These are phyloP conservation scores for Habrosyne pyritoides DNA, from an alignment of 2,888 invertebrate genomes.

Conservation along the genomic window DNA sequence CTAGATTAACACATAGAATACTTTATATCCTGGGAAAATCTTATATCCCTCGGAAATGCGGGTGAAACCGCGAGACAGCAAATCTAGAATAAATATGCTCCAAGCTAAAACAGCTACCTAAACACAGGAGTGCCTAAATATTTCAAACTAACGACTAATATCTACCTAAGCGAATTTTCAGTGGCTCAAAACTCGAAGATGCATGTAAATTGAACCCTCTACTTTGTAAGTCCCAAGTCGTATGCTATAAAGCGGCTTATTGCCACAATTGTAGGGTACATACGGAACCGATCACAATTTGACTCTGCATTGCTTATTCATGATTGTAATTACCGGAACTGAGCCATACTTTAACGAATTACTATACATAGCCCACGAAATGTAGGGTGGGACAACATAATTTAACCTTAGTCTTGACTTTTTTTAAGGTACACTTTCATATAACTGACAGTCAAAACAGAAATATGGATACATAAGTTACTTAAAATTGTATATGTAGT, in stretches of 20 bases:
- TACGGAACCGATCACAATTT: conserved; percentile 46
- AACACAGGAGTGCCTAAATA: too few relatives aligned
- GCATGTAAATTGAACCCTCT: too few relatives aligned
- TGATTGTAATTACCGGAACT: conserved; percentile 65
- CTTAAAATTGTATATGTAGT: too few relatives aligned
- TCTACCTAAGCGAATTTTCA: too few relatives aligned
- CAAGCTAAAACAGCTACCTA: too few relatives aligned
- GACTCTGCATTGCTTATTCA: conserved; percentile 69
- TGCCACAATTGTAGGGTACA: conserved; percentile 9
- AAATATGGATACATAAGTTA: not conserved
- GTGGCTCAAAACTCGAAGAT: too few relatives aligned
- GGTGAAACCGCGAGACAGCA: too few relatives aligned
- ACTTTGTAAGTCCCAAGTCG: conserved; percentile 5
- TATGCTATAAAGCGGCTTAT: conserved; percentile 14
- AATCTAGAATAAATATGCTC: too few relatives aligned
- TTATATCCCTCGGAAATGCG: too few relatives aligned
- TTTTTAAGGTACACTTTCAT: not conserved
- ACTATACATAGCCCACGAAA: conserved; percentile 24
- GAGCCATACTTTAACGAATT: conserved; percentile 29
- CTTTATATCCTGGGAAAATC: too few relatives aligned
- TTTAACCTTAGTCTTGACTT: not conserved
- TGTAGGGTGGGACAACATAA: not conserved
- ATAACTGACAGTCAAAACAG: not conserved
- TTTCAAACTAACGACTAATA: too few relatives aligned
- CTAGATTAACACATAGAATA: too few relatives aligned